Percentiles rank a stretch among this genome's conserved stretches.
Conservation (phyloP, 1,140 invertebrate species). For the Belonocnema kinseyi region DNA sequence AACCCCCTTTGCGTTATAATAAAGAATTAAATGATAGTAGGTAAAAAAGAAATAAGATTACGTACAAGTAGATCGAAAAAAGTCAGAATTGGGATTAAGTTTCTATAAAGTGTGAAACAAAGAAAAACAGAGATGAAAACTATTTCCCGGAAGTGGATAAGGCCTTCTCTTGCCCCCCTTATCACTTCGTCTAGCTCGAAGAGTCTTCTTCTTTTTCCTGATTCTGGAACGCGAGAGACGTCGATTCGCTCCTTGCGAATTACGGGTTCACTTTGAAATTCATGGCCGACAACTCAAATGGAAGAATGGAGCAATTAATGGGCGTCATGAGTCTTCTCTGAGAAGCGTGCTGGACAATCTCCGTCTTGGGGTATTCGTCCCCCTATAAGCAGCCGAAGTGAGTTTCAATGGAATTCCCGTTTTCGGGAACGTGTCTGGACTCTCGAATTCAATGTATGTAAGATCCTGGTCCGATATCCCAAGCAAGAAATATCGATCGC, state of each 20-base stretch:
- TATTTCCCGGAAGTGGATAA: no score
- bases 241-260: conserved; percentile 46
- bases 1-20: no score
- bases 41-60: no score
- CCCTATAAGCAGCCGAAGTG: conserved; percentile 40
- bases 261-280: conserved; percentile 58
- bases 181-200: not conserved
- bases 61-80: no score
- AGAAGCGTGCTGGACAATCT: conserved; percentile 51
- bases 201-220: conserved; percentile 2
- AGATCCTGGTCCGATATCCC: conserved; percentile 17
- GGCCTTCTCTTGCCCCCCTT: not conserved
- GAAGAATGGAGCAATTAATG: conserved; percentile 66
- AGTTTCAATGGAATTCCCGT: conserved; percentile 62
- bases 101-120: no score
- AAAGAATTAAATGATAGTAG: no score
- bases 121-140: no score
- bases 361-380: conserved; percentile 31
- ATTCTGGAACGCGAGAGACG: conserved; percentile 28
- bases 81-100: no score
- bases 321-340: conserved; percentile 53
- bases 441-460: conserved; percentile 41
- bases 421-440: conserved; percentile 57
- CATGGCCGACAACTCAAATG: conserved; percentile 50
- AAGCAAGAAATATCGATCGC: conserved; percentile 34